Evolutionary conservation across 2,888 invertebrate species (phyloP).

Genomic region (Ecdyonurus torrentis): DNA sequence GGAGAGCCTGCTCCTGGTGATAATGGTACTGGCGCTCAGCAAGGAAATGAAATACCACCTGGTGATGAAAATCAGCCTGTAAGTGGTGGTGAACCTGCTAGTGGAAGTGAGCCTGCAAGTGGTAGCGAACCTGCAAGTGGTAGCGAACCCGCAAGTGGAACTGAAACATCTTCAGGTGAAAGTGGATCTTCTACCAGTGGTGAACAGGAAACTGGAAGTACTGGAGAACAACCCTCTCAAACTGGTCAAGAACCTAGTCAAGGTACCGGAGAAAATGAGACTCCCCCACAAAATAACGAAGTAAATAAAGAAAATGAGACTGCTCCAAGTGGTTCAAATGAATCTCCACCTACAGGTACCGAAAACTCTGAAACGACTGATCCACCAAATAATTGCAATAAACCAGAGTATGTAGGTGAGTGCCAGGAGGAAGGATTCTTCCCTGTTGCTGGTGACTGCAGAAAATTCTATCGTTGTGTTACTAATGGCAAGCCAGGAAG

Average conservation of each 20-base stretch:
- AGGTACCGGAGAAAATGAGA: not conserved
- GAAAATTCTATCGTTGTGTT: slow-evolving; percentile 14
- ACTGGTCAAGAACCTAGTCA: not conserved
- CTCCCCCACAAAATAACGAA: too few species aligned
- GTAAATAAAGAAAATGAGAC: not conserved
- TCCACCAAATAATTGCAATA: not conserved
- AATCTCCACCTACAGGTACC: not conserved
- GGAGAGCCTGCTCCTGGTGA: not conserved
- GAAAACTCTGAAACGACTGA: too few species aligned
- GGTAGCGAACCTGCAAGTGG: not conserved
- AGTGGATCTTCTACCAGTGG: not conserved
- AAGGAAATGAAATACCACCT: too few species aligned
- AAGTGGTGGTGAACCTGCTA: not conserved
- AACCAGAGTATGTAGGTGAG: slow-evolving; percentile 8
- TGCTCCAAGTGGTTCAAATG: not conserved
- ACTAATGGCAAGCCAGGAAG: slow-evolving; percentile 35
- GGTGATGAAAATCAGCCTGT: not conserved
- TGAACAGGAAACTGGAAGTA: too few species aligned
- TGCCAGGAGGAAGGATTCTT: slow-evolving; percentile 20
- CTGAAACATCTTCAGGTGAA: not conserved
- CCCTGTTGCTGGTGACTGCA: slow-evolving; percentile 18
- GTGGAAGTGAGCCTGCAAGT: not conserved
- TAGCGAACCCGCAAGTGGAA: not conserved
- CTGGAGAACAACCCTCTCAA: too few species aligned
- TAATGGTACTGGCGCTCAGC: too few species aligned